A percentile compares a stretch with the other conserved stretches of the same genome.
Conservation (phyloP, 2,888 invertebrate genomes). For the Fabriciana adippe region DNA sequence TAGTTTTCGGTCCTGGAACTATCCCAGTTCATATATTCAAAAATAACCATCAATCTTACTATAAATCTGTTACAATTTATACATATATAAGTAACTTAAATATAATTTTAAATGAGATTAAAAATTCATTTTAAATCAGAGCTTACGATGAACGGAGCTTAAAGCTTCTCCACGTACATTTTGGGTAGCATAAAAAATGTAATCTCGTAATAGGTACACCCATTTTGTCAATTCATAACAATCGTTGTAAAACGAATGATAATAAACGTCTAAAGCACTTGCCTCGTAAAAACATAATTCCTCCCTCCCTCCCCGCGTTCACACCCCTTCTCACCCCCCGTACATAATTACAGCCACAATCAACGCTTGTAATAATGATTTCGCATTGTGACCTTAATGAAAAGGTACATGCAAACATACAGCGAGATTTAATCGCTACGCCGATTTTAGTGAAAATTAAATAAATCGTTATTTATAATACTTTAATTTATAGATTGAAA, state of each 20-base stretch:
- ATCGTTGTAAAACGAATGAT: slow-evolving; percentile 44
- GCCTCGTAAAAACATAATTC: slow-evolving; percentile 52
- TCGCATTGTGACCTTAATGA: slow-evolving; percentile 40
- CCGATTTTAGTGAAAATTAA: background rate
- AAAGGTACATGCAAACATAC: slow-evolving; percentile 20
- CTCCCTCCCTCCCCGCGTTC: slow-evolving; percentile 33
- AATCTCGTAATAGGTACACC: slow-evolving; percentile 38
- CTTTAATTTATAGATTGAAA: no score
- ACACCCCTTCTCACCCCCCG: slow-evolving; percentile 32
- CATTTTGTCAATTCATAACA: slow-evolving; percentile 43
- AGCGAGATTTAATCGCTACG: slow-evolving; percentile 20
- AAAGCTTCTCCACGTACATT: slow-evolving; percentile 10
- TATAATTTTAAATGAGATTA: background rate
- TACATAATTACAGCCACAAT: slow-evolving; percentile 47
- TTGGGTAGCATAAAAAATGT: slow-evolving; percentile 31
- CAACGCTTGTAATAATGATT: slow-evolving; percentile 48
- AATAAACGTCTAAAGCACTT: slow-evolving; percentile 48
- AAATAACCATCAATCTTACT: no score
- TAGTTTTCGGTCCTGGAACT: no score
- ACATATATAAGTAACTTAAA: no score
- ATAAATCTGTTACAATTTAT: no score
- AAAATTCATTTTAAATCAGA: slow-evolving; percentile 8
- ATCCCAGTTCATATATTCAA: no score
- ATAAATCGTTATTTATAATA: no score
- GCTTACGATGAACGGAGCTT: background rate